A percentile compares a stretch with the other conserved stretches of the same genome.
These are phyloP conservation scores for Amblyjoppa proteus DNA, from an alignment of 2,888 invertebrate species.

Conservation along the genomic window DNA sequence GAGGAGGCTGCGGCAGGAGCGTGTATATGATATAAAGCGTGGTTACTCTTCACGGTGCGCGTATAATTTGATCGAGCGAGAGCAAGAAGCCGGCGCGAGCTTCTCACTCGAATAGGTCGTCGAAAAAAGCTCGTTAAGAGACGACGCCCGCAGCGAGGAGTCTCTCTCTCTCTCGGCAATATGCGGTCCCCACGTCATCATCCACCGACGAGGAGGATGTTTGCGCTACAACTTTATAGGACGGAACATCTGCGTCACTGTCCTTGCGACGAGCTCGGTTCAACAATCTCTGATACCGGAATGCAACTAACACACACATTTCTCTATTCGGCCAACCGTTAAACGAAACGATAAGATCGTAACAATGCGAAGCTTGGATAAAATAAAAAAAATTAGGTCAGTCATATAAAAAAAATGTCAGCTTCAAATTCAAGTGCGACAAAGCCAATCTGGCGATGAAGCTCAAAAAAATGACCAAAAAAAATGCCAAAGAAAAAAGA, in stretches of 20 bases:
- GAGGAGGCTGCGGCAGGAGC: slow-evolving; percentile 33
- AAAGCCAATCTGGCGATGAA: too few relatives aligned
- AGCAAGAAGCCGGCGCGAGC: slow-evolving; percentile 49
- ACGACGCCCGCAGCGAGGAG: slow-evolving; percentile 51
- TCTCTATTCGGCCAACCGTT: too few relatives aligned
- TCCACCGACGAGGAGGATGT: slow-evolving; percentile 31
- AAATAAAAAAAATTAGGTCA: too few relatives aligned
- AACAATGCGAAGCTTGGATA: too few relatives aligned
- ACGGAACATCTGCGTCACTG: slow-evolving; percentile 34
- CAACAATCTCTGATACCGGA: background rate
- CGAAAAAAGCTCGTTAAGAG: slow-evolving; percentile 67
- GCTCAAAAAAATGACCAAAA: too few relatives aligned
- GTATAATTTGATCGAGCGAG: slow-evolving; percentile 65
- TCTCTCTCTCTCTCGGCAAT: slow-evolving; percentile 20
- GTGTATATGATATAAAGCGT: slow-evolving; percentile 28
- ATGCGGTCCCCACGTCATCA: slow-evolving; percentile 33
- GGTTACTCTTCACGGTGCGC: slow-evolving; percentile 59
- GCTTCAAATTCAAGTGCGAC: too few relatives aligned
- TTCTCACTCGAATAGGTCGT: slow-evolving; percentile 33
- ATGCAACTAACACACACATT: background rate
- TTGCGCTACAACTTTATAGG: slow-evolving; percentile 3
- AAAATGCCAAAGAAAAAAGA: too few relatives aligned
- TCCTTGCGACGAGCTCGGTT: background rate
- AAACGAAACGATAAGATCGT: too few relatives aligned
- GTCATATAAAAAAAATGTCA: too few relatives aligned